Evolutionary conservation across 92 coral and sea anemone genomes (phyloP).

Genomic region (Heteractis magnifica): DNA sequence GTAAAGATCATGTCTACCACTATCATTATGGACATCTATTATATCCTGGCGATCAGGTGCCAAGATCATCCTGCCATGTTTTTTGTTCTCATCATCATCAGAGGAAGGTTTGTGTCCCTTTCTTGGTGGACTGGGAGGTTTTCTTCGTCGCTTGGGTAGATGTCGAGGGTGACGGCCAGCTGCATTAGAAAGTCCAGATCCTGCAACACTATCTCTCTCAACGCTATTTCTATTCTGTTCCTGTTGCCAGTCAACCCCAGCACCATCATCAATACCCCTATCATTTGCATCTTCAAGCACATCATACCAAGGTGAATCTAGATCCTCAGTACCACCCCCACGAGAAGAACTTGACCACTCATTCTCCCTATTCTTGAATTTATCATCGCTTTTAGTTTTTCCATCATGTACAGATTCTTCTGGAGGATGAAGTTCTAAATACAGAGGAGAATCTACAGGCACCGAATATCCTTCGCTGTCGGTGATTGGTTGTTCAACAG

Average conservation of each 20-base stretch:
- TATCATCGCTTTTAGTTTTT: background rate
- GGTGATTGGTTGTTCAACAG: background rate
- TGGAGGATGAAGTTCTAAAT: background rate
- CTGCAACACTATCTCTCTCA: background rate
- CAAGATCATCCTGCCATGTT: background rate
- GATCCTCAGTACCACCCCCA: background rate
- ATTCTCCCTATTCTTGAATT: background rate
- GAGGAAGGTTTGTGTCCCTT: no score
- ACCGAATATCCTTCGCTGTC: background rate
- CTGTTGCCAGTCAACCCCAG: background rate
- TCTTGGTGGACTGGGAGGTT: conserved; percentile 24
- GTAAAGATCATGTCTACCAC: background rate
- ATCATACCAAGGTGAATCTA: background rate
- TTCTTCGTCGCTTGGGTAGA: background rate
- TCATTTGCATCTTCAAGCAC: conserved; percentile 13
- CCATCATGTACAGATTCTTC: background rate
- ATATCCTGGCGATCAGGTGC: background rate
- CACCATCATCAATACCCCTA: background rate
- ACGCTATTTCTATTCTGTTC: background rate
- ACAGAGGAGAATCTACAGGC: conserved; percentile 2
- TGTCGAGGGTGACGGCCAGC: background rate
- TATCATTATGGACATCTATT: background rate
- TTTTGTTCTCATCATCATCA: background rate
- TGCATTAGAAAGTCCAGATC: background rate
- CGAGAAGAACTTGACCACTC: background rate